A percentile compares a stretch with the other conserved stretches of the same genome.
Conservation (phyloP, 1,140 invertebrate species). For the Trachymyrmex cornetzi region DNA sequence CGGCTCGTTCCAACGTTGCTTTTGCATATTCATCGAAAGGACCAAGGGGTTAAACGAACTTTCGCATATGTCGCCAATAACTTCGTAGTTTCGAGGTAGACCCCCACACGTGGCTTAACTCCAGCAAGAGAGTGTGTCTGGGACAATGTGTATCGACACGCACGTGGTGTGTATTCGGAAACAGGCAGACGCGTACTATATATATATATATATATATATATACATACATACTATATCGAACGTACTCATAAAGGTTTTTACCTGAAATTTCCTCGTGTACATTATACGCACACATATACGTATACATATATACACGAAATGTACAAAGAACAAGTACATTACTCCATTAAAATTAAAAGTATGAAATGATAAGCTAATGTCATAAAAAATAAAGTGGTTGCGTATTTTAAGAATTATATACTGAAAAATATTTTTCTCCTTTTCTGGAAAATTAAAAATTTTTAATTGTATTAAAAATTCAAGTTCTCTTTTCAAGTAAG, state of each 20-base stretch:
- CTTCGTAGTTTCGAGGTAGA: slow-evolving; percentile 65
- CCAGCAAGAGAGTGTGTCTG: slow-evolving; percentile 32
- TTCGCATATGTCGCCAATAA: slow-evolving; percentile 81
- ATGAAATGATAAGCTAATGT: not conserved
- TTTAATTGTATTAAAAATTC: too few species aligned
- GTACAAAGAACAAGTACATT: not conserved
- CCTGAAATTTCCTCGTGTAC: slow-evolving; percentile 9
- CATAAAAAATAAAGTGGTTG: too few species aligned
- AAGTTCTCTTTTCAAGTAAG: too few species aligned
- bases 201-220: not conserved
- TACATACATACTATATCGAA: not conserved
- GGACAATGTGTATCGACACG: slow-evolving; percentile 49
- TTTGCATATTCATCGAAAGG: slow-evolving; percentile 82
- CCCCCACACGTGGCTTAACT: slow-evolving; percentile 58
- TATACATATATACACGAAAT: not conserved
- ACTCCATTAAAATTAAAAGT: not conserved
- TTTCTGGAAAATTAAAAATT: too few species aligned
- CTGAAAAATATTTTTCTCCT: too few species aligned
- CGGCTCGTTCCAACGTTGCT: slow-evolving; percentile 76
- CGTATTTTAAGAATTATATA: too few species aligned
- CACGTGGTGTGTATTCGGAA: slow-evolving; percentile 29
- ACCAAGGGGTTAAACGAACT: slow-evolving; percentile 51
- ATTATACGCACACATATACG: not conserved
- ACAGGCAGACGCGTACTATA: slow-evolving; percentile 18
- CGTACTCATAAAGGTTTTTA: slow-evolving; percentile 17